Conservation (phyloP, 2,113 vertebrate species). For the Miniopterus natalensis region DNA sequence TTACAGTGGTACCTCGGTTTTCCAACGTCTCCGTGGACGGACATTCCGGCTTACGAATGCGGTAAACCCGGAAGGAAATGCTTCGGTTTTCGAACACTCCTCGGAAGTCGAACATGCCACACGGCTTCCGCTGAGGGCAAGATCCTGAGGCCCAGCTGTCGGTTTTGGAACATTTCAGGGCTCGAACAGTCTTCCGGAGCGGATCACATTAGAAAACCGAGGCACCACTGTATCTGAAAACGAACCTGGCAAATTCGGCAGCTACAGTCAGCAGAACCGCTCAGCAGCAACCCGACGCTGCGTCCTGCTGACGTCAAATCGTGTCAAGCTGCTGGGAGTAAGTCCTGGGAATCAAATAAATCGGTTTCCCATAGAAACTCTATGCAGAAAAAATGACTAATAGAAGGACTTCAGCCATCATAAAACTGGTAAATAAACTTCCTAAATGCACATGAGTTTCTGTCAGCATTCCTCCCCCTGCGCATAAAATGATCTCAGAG, state of each 20-base stretch:
- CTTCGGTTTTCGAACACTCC: no score
- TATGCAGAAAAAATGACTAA: rapidly evolving
- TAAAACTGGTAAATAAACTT: not conserved
- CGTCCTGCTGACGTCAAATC: rapidly evolving
- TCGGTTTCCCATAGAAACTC: rapidly evolving
- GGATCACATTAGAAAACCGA: no score
- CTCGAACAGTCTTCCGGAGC: no score
- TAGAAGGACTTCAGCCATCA: not conserved
- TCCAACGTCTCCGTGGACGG: no score
- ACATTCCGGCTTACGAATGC: no score
- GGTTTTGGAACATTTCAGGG: no score
- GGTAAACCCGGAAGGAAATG: no score
- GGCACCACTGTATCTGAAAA: no score
- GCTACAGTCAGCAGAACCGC: rapidly evolving
- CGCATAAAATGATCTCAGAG: not conserved
- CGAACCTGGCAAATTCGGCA: rapidly evolving
- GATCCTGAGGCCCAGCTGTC: no score
- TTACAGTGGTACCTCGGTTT: no score
- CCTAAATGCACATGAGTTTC: rapidly evolving
- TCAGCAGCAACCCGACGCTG: not conserved
- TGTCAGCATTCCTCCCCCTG: not conserved
- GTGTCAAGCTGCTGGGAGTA: not conserved
- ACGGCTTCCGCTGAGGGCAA: no score
- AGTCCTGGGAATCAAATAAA: not conserved
- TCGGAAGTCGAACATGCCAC: no score